Evolutionary conservation across 2,888 invertebrate species (phyloP), one percentile per base, ranked within the genome.

Genomic region (Autographa gamma): DNA sequence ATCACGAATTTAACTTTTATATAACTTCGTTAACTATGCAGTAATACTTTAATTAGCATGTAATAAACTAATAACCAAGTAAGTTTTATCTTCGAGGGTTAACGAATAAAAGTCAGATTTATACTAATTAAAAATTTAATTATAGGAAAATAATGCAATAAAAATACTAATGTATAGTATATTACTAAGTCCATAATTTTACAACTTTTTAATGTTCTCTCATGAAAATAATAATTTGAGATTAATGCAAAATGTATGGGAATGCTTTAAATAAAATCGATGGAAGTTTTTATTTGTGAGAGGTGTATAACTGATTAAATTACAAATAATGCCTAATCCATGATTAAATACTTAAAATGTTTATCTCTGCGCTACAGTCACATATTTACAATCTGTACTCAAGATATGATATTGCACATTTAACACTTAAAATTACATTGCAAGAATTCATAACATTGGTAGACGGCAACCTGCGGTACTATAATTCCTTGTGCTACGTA

Each of bases 61-160:
- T 25, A 25, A 25, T 25, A 25, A 25, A 25, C 25, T 25, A 25
- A 25, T 25, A 25, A 25, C 1, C 25, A 25, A 25, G 25, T 25
- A 25, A 25, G 25, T 25, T 25, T 25, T 25, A 43, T 4, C 16
- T 14, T 16, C 2, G 16, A 5, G 43, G 43, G 52, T 6, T 8
- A 34, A 62, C 56, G 77, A 86, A 82, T 77, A 85, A 87, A 84
- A 76, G 14, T 1, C 64, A 56, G 48, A 14, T 41, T 66, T 80
- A 84, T 88, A 87, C 85, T 87, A 90, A 88, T 88, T 91, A 90
- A 91, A 89, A 86, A 85, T 93, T 93, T 94, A 94, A 92, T 94
- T 88, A 93, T 93, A 92, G 92, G 92, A 94, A 95, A 95, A 93
- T 93, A 94, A 94, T 93, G 92, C 91, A 93, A 93, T 93, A 94